phyloP scores from a whole-genome alignment of 2,888 invertebrate species.

The Seladonia tumulorum region DNA sequence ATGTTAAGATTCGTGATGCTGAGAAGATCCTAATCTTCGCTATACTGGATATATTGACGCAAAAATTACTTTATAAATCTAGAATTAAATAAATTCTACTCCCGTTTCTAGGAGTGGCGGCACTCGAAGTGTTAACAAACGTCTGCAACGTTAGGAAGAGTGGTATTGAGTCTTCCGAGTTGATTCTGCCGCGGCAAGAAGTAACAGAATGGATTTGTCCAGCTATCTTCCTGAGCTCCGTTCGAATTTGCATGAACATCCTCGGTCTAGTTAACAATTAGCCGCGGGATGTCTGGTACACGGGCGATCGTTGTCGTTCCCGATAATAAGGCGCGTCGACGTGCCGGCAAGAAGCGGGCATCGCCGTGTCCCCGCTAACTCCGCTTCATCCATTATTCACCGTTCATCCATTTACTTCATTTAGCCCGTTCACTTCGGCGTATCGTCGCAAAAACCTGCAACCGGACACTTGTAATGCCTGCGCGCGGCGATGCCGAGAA shows the following conservation, averaged over 20 bases:
- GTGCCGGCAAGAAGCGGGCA: neutral
- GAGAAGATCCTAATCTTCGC: no score
- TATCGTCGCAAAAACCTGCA: constrained; percentile 43
- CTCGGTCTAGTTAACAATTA: constrained; percentile 8
- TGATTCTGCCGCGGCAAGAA: neutral
- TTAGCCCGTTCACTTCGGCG: constrained; percentile 45
- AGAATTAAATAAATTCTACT: neutral
- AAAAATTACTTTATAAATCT: neutral
- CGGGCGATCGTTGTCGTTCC: constrained; percentile 1
- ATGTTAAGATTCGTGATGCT: no score
- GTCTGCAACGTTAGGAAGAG: neutral
- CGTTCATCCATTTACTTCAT: constrained; percentile 60
- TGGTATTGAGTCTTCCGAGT: neutral
- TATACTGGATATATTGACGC: neutral
- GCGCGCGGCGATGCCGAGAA: constrained; percentile 41
- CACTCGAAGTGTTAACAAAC: neutral
- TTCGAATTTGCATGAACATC: constrained; percentile 4
- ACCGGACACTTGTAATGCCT: constrained; percentile 39
- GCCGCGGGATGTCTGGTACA: neutral
- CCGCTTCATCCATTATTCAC: constrained; percentile 63
- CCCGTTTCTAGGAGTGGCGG: neutral
- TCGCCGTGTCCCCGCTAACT: neutral
- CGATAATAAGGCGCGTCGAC: neutral
- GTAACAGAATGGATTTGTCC: neutral
- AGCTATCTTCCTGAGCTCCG: neutral